These are phyloP conservation scores for Phaethon lepturus DNA, from an alignment of 2,113 vertebrate genomes.

Conservation along the genomic window DNA sequence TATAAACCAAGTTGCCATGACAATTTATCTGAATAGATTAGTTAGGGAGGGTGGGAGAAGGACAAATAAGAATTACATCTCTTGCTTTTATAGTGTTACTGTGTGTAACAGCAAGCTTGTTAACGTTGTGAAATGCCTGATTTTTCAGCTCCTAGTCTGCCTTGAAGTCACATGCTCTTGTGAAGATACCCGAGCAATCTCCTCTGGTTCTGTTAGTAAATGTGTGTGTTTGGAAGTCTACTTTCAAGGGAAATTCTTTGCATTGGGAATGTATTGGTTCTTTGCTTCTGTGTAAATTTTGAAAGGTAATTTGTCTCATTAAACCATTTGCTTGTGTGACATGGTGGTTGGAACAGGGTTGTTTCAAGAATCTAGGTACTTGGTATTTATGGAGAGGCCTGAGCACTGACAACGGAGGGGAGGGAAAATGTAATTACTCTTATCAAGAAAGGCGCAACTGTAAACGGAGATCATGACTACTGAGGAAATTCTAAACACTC, in stretches of 20 bases:
- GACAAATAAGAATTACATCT: not conserved
- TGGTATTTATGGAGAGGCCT: not conserved
- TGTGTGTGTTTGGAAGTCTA: not conserved
- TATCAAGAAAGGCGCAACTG: not conserved
- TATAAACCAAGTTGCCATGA: slow-evolving; percentile 33
- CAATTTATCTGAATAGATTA: slow-evolving; percentile 12
- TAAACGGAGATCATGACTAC: not conserved
- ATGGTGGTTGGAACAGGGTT: not conserved
- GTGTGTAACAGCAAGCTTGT: not conserved
- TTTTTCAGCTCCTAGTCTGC: not conserved
- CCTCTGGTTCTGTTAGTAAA: not conserved
- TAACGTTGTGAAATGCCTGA: not conserved
- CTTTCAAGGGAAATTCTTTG: not conserved
- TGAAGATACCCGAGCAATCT: not conserved
- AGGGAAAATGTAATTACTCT: not conserved
- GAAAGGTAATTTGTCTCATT: not conserved
- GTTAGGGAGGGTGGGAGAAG: not conserved
- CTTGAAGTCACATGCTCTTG: not conserved
- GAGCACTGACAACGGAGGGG: not conserved
- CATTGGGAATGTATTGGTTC: not conserved
- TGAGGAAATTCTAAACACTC: not conserved
- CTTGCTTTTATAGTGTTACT: not conserved
- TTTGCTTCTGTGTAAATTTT: not conserved
- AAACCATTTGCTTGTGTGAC: not conserved
- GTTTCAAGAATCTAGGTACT: not conserved